Base-by-base conservation (phyloP, 2,888 invertebrate genomes). In the Nomada ferruginata region DNA sequence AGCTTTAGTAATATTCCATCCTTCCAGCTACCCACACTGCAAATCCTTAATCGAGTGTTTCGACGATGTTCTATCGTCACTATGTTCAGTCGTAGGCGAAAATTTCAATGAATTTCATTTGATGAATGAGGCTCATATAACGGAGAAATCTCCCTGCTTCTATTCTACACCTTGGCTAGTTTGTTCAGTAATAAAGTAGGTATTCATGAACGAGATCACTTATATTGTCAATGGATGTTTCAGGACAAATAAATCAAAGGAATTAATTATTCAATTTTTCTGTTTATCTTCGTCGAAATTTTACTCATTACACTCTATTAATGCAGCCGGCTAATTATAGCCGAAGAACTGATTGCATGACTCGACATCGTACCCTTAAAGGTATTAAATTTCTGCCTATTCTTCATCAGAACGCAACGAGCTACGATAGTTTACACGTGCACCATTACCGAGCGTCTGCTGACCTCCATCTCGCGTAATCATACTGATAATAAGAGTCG, bases 1-100 rank as follows among this genome's bases (percentile, higher is more conserved):
- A 78, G 70, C 71, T 44, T 50, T 76, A 53, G 82, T 87, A 86
- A 84, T 87, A 87, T 86, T 78, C 79, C 57, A 65, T 52, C 20
- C 47, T 36, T 42, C 69, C 26, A 10, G 57, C 71, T 61, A 69
- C 36, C 76, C 69, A 53, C 72, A 66, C 42, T 59, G 71, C 79
- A 85, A 85, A 87, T 87, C 84, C 84, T 87, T 87, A 85, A 87
- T 85, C 84, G 87, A 85, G 79, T 87, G 61, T 66, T 75, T 78
- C 82, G 79, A 70, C 83, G 87, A 84, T 76, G 76, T 76, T 78
- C 74, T 52, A 63, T 75, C 79, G 71, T 53, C 71, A 44, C 73
- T 68, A 60, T 47, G 84, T 82, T 84, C 74, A 87, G 65, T 70
- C 76, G 42, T 44, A 47, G 66, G n/a, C 20, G 42, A 61, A 50